Conservation (phyloP, 2,888 invertebrate species). For the Thymelicus sylvestris region DNA sequence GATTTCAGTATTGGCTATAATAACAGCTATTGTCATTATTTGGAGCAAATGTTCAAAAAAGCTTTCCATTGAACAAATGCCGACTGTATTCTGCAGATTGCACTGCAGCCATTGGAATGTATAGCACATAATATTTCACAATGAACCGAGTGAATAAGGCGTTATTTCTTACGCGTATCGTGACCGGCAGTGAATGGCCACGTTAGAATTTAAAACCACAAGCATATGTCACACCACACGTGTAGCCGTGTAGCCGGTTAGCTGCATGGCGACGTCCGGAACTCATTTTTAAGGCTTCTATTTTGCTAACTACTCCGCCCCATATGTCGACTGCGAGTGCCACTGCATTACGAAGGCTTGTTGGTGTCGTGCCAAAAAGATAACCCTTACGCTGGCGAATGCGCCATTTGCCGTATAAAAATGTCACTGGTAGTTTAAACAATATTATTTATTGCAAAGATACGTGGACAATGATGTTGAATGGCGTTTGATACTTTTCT, state of each 20-base stretch:
- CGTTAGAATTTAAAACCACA: conserved; percentile 35
- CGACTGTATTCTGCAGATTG: background rate
- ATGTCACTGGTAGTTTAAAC: background rate
- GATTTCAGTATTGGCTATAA: no score
- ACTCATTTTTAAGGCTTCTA: conserved; percentile 51
- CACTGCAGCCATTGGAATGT: background rate
- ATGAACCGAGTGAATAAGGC: conserved; percentile 18
- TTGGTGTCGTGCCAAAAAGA: conserved; percentile 28
- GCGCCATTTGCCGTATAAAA: conserved; percentile 11
- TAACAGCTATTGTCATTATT: no score
- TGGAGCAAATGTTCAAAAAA: no score
- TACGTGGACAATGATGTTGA: background rate
- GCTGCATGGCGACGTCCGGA: conserved; percentile 41
- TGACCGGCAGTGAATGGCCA: conserved; percentile 16
- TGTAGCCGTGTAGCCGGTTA: background rate
- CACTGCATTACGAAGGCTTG: conserved; percentile 29
- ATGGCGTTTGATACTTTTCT: no score
- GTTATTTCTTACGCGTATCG: conserved; percentile 25
- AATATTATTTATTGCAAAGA: background rate
- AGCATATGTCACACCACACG: conserved; percentile 38
- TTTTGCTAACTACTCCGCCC: conserved; percentile 42
- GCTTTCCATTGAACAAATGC: no score
- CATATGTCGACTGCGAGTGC: conserved; percentile 28
- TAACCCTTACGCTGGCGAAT: conserved; percentile 14
- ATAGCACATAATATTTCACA: background rate